Evolutionary conservation across 37 sponge, comb jelly and placozoan species (phyloP).

Genomic region (Petrosia ficiformis): DNA sequence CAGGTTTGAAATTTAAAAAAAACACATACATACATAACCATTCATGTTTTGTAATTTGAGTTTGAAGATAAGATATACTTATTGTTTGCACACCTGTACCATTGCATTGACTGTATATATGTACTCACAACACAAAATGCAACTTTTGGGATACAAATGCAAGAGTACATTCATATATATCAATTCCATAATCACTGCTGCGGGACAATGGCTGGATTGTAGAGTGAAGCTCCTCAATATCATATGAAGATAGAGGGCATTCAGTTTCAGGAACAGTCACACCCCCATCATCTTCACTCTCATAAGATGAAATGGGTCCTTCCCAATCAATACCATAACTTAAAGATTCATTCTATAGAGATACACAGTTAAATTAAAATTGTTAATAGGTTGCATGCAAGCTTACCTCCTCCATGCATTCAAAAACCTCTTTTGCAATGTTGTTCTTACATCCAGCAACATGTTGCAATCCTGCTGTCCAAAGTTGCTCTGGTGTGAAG

Average conservation of each 20-base stretch:
- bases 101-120: background rate
- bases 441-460: background rate
- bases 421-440: slow-evolving; percentile 6
- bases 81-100: no score
- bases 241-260: background rate
- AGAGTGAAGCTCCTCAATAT: background rate
- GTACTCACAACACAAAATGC: background rate
- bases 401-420: background rate
- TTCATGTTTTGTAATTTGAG: no score
- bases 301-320: background rate
- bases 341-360: background rate
- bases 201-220: background rate
- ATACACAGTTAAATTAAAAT: background rate
- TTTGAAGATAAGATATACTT: no score
- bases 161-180: background rate
- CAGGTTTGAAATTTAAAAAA: background rate
- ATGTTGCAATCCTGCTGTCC: slow-evolving; percentile 15
- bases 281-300: background rate
- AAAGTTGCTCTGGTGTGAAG: slow-evolving; percentile 30
- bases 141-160: background rate
- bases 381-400: background rate
- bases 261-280: background rate
- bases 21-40: background rate
- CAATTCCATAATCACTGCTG: background rate
- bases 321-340: background rate